Evolutionary conservation across 2,797 vertebrate species (phyloP), one percentile per base, ranked within the genome.

Genomic region (Darevskia nairensis): DNA sequence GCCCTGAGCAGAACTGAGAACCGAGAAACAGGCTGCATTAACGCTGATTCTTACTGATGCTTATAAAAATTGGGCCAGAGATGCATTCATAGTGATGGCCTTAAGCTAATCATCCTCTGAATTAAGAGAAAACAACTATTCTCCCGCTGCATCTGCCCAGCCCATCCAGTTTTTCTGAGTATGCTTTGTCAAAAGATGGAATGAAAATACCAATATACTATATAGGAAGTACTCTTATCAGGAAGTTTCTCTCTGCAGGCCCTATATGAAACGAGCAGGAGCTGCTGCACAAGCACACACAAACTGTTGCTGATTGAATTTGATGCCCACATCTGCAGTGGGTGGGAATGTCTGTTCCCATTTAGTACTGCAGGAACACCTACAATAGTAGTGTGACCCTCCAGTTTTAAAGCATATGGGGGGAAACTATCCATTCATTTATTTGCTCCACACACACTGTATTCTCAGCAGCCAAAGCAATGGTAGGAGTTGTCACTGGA

Each of bases 61-160:
- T 32, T 91, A 11, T 84, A 72, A 86, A 90, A 55, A 80, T 82
- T 59, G 11, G 82, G 87, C 64, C 78, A 92, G 46, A 61, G 50
- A 89, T 91, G 27, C 61, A 86, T 86, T 85, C 87, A 61, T 25
- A 86, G 1, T 0, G 0, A 82, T 44, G 90, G 44, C 92, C n/a
- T 59, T 61, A 88, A 86, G 35, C 44, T 5, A 75, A 61, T 44
- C 7, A 90, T 44, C 78, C 25, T 77, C 86, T 85, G 91, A 89
- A 85, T 90, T 91, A 88, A 77, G 72, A 91, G n/a, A 32, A 72
- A 41, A 81, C 81, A 89, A 44, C 46, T 55, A 92, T 89, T 92
- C 81, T 91, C 59, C 9, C 29, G 50, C 32, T 89, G 80, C 89
- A 88, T 86, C 17, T 89, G 72, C 69, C 4, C 15, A 15, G 9